phyloP scores from a whole-genome alignment of 2,113 vertebrate genomes.

The Rhinolophus ferrumequinum region DNA sequence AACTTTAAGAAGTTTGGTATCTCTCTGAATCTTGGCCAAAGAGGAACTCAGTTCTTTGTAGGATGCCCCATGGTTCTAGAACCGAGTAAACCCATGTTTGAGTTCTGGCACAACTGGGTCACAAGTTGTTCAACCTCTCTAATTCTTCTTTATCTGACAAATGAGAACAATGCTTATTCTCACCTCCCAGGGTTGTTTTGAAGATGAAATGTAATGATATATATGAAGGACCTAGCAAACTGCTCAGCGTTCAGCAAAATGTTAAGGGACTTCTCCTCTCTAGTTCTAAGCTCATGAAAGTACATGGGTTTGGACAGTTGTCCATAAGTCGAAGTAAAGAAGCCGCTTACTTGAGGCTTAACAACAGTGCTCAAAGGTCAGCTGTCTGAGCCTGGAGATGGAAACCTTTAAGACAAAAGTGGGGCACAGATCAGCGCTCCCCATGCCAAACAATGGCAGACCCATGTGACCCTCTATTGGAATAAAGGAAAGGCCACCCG shows the following conservation, averaged over 20 bases:
- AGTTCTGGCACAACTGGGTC: not conserved
- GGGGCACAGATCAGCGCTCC: not conserved
- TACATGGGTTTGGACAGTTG: not conserved
- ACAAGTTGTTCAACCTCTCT: not conserved
- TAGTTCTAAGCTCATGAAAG: not conserved
- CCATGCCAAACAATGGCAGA: not conserved
- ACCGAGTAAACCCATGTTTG: not conserved
- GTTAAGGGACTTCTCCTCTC: not conserved
- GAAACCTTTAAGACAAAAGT: not conserved
- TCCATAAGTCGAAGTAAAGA: not conserved
- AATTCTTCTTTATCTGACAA: not conserved
- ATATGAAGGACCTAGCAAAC: not conserved
- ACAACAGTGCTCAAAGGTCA: not conserved
- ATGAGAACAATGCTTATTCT: not conserved
- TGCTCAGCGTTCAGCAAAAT: not conserved
- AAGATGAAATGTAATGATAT: not conserved
- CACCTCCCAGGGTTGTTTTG: not conserved
- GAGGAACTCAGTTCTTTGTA: not conserved
- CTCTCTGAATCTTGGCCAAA: not conserved
- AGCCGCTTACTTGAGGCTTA: conserved; percentile 16
- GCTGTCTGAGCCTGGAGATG: not conserved
- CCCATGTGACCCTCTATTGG: not conserved
- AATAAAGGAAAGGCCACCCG: not conserved
- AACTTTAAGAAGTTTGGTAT: not conserved
- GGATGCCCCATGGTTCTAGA: not conserved